A percentile compares a stretch with the other conserved stretches of the same genome.
phyloP scores from a whole-genome alignment of 2,797 vertebrate genomes.

The Chiloscyllium punctatum region DNA sequence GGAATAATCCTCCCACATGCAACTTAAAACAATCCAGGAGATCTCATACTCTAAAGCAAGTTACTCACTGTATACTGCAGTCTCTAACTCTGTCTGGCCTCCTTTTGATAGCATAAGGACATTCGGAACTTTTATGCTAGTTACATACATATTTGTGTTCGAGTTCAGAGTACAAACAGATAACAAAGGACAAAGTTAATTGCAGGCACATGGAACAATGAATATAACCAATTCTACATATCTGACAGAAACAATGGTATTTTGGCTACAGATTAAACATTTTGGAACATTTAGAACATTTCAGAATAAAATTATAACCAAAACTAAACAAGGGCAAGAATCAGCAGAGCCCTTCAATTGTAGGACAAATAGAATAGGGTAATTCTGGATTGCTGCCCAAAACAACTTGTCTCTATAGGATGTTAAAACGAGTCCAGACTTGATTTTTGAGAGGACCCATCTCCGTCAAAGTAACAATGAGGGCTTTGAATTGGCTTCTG shows the following conservation, averaged over 20 bases:
- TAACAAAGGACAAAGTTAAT: background rate
- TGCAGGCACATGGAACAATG: background rate
- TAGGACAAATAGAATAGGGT: background rate
- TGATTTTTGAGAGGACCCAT: background rate
- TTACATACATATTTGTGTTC: background rate
- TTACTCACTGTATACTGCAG: background rate
- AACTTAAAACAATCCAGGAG: background rate
- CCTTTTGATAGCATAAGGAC: background rate
- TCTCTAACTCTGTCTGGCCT: background rate
- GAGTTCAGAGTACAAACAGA: background rate
- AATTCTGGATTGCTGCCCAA: background rate
- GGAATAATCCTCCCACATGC: background rate
- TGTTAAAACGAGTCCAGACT: background rate
- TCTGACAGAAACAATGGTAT: background rate
- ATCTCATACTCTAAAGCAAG: background rate
- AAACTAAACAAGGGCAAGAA: background rate
- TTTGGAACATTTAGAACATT: background rate
- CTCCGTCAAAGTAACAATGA: background rate
- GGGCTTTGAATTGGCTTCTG: background rate
- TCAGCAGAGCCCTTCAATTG: background rate
- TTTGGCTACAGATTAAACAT: background rate
- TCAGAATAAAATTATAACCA: background rate
- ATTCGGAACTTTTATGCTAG: too few species aligned
- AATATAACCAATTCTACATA: background rate
- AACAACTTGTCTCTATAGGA: background rate